Evolutionary conservation across 2,797 vertebrate genomes (phyloP), one percentile per base, ranked within the genome.

Genomic region (Potorous gilbertii): DNA sequence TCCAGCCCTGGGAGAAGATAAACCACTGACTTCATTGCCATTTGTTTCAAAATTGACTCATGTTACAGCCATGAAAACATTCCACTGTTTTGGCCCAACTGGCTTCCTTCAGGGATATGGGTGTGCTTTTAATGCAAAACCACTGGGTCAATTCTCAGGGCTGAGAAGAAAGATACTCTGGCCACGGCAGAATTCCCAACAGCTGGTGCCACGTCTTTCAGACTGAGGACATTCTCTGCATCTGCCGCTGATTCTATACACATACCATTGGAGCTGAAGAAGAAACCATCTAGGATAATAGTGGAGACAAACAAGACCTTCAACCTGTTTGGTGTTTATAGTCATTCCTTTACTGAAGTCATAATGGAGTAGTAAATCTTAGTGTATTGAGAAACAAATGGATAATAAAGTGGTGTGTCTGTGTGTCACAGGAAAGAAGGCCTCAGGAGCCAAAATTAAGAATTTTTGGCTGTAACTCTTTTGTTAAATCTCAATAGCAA

Each of bases 1-100:
- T 97, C 95, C 57, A 96, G 92, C 92, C 90, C 93, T 74, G 93
- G 95, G 95, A 96, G 96, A 93, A 95, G 91, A 97, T 92, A 93
- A 96, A 97, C 94, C 92, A 56, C 89, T 91, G 92, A 94, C 66
- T 95, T 93, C 94, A 74, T 46, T 66, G 92, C 91, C 91, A 2
- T 96, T 96, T 89, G 56, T 95, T 94, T 97, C 96, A 93, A 92
- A 96, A 96, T 93, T 95, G 95, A 92, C 93, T 97, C 91, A 81
- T 94, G 46, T 96, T 92, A 93, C 90, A 97, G 55, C 62, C 93
- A 94, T 91, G 92, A 90, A 97, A 96, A 96, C 93, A 66, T 93
- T 93, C 94, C 93, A 96, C 93, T 81, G 93, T 93, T 90, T 93
- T 56, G 95, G 90, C 90, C 90, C 92, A 59, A 50, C 24, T 54